Evolutionary conservation across 2,113 vertebrate species (phyloP), one percentile per base, ranked within the genome.

Genomic region (Corythoichthys intestinalis): DNA sequence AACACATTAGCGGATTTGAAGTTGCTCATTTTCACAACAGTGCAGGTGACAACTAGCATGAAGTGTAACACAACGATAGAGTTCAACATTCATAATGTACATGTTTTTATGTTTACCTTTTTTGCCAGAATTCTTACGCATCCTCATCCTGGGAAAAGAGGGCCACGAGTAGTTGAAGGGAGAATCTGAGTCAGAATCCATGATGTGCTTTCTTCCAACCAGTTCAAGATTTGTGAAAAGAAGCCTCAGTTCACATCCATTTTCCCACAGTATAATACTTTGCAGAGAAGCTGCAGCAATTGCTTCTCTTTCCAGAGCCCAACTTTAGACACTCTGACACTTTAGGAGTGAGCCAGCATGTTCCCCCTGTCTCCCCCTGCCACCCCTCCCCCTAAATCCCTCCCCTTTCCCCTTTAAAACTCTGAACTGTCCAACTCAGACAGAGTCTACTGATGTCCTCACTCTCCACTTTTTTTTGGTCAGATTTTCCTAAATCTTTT

Each of bases 111-210:
- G 6, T 8, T 77, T 96, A 99, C 96, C 97, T 97, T 94, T 88
- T 88, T 91, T 96, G 44, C 93, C 88, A 5, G 85, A 90, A 88
- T 92, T 94, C 88, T 93, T 93, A 57, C 92, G 94, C 86, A 98
- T 97, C 94, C 93, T 94, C 94, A 96, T 96, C 88, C 93, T 98
- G 70, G 97, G 96, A 73, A 98, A 97, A 59, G 96, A 96, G 69
- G 97, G 97, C 97, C 97, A 98, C 56, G 97, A 99, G 87, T 98
- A 98, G 92, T 99, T 97, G 87, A 99, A 98, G 72, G 97, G 97
- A 78, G 95, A 98, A 84, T 99, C 97, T 0, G 96, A 98, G 84
- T 98, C 97, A 47, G 97, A 99, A 83, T 99, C 97, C 97, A 99
- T 99, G 76, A 74, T 68, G 67, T 73, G 61, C n/a, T 63, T 77